Conservation (phyloP, 2,888 invertebrate genomes). For the Chrysolina oricalcia region DNA sequence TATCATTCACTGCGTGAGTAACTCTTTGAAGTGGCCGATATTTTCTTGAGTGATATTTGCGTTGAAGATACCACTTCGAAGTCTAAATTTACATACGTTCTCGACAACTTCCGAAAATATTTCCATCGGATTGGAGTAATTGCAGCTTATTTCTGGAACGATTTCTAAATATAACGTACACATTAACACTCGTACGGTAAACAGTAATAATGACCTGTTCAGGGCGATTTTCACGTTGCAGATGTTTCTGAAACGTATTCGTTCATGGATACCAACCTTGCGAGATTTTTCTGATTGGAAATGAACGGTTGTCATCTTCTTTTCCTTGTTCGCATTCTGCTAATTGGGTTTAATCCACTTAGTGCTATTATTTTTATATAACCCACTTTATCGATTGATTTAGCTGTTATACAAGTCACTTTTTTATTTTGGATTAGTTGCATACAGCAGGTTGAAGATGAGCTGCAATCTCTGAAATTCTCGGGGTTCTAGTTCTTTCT, state of each 20-base stretch:
- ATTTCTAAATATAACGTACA: conserved; percentile 30
- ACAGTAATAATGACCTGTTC: conserved; percentile 2
- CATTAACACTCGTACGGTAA: conserved; percentile 22
- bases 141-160: conserved; percentile 39
- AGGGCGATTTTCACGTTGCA: conserved; percentile 1
- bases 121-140: conserved; percentile 28
- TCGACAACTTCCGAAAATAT: conserved; percentile 31
- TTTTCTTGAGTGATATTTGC: conserved; percentile 8
- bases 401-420: too few relatives aligned
- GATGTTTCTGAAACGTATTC: neutral
- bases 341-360: too few relatives aligned
- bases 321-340: too few relatives aligned
- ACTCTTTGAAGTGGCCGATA: conserved; percentile 15
- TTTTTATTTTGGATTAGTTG: too few relatives aligned
- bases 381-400: too few relatives aligned
- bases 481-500: too few relatives aligned
- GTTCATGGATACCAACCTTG: too few relatives aligned
- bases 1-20: conserved; percentile 6
- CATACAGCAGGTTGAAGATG: too few relatives aligned
- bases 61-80: conserved; percentile 25
- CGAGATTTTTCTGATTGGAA: neutral
- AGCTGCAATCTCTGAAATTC: too few relatives aligned
- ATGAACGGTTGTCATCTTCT: too few relatives aligned
- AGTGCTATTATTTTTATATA: too few relatives aligned
- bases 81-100: conserved; percentile 32